Base-by-base conservation (phyloP, 2,113 vertebrate species). In the Scytalopus superciliaris region DNA sequence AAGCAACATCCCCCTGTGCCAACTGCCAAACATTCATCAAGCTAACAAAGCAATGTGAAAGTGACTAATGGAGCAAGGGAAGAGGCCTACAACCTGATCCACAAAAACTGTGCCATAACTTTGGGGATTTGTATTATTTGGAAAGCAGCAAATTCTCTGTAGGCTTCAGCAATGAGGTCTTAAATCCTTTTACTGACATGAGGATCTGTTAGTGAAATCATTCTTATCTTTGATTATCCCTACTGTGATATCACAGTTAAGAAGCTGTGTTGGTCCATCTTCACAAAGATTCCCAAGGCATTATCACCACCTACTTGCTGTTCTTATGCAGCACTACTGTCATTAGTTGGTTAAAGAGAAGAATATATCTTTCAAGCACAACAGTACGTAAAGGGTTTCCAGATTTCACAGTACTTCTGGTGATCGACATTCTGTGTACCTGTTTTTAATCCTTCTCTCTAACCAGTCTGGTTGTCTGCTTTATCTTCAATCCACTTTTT, bases 361-460 rank as follows among this genome's bases (percentile, higher is more conserved):
- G 5, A 30, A 80, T 66, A 90, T 77, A 47, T 55, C 56, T 80
- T 87, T 74, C 18, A 42, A 70, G 63, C 35, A 90, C 21, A 63
- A 84, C 0, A 8, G 47, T 52, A 79, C 2, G 47, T 35, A 69
- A 82, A 89, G 3, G 2, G 17, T 55, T 69, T 83, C 42, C 21
- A 85, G 42, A 83, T 50, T 39, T 25, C 62, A 89, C 44, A 56
- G 73, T 79, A 75, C 12, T 87, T 81, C n/a, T 8, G 0, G 31
- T 73, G 59, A 87, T 57, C 39, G 85, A 2, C 35, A 67, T 63
- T 91, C 39, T 31, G 6, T 37, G 50, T 50, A 83, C 14, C 78
- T 97, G 90, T 83, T 96, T 94, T 95, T 80, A 91, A n/a, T 50
- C 35, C 30, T 73, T 77, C 50, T 72, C 33, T 59, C 67, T 80